Evolutionary conservation across 2,888 invertebrate species (phyloP), one percentile per base, ranked within the genome.

Genomic region (Agrochola circellaris): DNA sequence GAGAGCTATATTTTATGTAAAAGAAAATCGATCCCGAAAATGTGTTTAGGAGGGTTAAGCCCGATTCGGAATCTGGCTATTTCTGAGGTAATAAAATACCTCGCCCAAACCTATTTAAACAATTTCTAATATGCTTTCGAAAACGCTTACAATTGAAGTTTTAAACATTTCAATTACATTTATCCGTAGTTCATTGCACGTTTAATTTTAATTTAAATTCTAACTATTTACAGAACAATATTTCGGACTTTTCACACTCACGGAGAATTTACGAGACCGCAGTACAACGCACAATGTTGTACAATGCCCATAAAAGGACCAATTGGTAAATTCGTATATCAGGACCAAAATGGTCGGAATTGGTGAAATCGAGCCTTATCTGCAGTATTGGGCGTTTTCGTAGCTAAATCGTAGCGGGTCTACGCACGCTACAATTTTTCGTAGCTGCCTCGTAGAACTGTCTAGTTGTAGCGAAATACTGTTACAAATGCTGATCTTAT

Each of bases 391-490:
- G 75, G 42, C 61, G 64, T 68, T 65, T 64, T 85, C 81, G 87
- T 81, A 86, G 85, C 85, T 51, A 75, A 72, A 64, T 73, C 84
- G 87, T 87, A 87, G 86, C 77, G 67, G 34, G 51, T 73, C 84
- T 85, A 86, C 81, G 76, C 73, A 75, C 30, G 83, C 82, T 87
- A 86, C 86, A 54, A 65, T 78, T 66, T 75, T 73, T 87, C 85
- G 88, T 88, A 88, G 82, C 83, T 34, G 42, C 4, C 70, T 72
- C 74, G 82, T 87, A 86, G 82, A 69, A 51, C 61, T 68, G 72
- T 76, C 61, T 38, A 60, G 69, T 42, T 62, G 23, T 51, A n/a
- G 56, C 56, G 17, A 81, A 74, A 67, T 73, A 71, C 61, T 58
- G 66, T 67, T 77, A 60, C 73, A 74, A 61, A 75, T 45, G 60